Conservation (phyloP, 2,797 vertebrate genomes). For the Sitta carolinensis region DNA sequence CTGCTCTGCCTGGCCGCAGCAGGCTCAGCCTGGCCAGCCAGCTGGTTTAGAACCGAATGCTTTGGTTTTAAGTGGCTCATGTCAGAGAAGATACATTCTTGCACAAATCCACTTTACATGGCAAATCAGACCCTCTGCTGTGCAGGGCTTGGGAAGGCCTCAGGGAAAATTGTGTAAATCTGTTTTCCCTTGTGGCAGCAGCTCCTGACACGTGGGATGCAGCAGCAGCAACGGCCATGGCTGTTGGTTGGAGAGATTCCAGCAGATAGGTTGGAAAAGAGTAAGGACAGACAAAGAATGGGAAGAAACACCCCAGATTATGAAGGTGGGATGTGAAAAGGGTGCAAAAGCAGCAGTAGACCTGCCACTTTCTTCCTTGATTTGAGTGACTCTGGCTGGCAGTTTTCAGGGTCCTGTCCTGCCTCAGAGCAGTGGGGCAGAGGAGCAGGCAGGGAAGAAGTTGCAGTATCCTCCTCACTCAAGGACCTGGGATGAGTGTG, state of each 20-base stretch:
- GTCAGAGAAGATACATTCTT: background rate
- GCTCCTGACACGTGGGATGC: background rate
- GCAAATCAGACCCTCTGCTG: background rate
- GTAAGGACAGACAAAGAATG: background rate
- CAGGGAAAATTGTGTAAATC: background rate
- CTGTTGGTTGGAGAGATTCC: too few relatives aligned
- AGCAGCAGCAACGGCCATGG: fast-evolving
- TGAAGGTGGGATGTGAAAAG: background rate
- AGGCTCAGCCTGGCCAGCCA: background rate
- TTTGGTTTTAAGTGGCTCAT: background rate
- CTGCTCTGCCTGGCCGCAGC: background rate
- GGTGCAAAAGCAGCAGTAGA: background rate
- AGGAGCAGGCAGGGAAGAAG: background rate
- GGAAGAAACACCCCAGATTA: background rate
- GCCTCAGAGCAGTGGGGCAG: background rate
- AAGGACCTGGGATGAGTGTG: background rate
- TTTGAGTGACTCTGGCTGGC: background rate
- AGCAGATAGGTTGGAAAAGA: background rate
- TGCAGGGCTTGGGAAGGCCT: background rate
- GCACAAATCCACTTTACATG: background rate
- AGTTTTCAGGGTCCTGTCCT: background rate
- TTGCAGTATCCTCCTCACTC: background rate
- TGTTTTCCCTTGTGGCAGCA: background rate
- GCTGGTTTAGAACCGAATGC: background rate
- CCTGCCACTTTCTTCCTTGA: background rate